Evolutionary conservation across 1,140 invertebrate genomes (phyloP), one percentile per base, ranked within the genome.

Genomic region (Scaptomyza montana): DNA sequence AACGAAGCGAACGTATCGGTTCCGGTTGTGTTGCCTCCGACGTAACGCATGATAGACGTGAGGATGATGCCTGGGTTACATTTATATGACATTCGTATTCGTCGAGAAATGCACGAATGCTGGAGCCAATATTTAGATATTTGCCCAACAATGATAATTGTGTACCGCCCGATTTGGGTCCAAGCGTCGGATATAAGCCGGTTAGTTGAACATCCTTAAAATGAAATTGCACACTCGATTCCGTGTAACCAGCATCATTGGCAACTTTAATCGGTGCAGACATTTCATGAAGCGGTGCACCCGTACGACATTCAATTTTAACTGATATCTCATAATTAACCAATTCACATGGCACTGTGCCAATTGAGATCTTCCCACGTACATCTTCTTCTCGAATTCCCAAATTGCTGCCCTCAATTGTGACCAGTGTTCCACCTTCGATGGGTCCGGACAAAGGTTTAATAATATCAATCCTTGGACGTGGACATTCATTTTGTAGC

Each of bases 321-420:
- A 98, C 97, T 0, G 98, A 98, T 1, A 98, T 96, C 92, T 97
- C 95, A 92, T 98, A 98, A 69, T 97, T 95, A 1, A 97, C 95
- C 19, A 99, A 94, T 62, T 94, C 94, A 93, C 98, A 99, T 1
- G 96, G 95, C 4, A 98, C 96, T 74, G 97, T 95, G 1, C 97
- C 98, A 82, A 99, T 98, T 6, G 95, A 95, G 61, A 99, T 97
- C 93, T 98, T 97, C 12, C 97, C 97, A 43, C 94, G 93, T 0
- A 99, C 97, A 92, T 99, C 98, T 84, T 96, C 95, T 79, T 97
- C 95, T 72, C 95, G 95, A 53, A 98, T 94, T 0, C 98, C 98
- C 25, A 99, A 94, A 93, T 99, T 99, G 86, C 97, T 97, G 6
- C 99, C 99, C 93, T 97, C 96, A 64, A 99, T 99, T 6, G 98